Evolutionary conservation across 2,797 vertebrate species (phyloP).

Genomic region (Eulemur mongoz): DNA sequence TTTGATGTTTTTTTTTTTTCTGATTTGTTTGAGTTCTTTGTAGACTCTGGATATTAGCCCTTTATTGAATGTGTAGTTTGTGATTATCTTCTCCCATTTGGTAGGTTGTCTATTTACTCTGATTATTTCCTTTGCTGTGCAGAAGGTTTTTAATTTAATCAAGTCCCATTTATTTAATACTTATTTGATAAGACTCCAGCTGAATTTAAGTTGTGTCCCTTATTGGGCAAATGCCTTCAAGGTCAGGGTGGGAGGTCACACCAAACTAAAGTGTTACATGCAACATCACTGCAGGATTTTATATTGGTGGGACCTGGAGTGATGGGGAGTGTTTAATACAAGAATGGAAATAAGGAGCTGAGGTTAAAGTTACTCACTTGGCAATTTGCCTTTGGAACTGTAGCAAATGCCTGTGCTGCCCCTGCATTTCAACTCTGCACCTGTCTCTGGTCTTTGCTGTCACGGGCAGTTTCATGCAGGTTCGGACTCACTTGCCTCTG

Average conservation of each 20-base stretch:
- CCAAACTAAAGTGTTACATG: background rate
- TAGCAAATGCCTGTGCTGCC: background rate
- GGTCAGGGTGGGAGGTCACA: background rate
- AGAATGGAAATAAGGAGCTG: background rate
- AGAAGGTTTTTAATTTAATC: too few relatives aligned
- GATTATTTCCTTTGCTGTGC: too few relatives aligned
- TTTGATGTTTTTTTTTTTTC: too few relatives aligned
- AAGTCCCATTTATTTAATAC: too few relatives aligned
- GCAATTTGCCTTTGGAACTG: rapidly evolving
- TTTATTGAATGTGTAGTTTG: too few relatives aligned
- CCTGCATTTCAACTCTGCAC: background rate
- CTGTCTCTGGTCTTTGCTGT: background rate
- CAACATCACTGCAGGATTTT: background rate
- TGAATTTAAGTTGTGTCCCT: background rate
- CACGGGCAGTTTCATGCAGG: background rate
- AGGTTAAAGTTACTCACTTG: background rate
- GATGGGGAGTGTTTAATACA: background rate
- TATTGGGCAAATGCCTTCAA: background rate
- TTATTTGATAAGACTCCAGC: background rate
- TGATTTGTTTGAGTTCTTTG: too few relatives aligned
- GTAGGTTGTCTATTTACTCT: too few relatives aligned
- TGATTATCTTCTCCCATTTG: too few relatives aligned
- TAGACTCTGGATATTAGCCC: too few relatives aligned
- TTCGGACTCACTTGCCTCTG: background rate
- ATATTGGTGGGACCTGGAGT: background rate